These are phyloP conservation scores for Neodiprion virginianus DNA, from an alignment of 1,140 invertebrate genomes.

Conservation along the genomic window DNA sequence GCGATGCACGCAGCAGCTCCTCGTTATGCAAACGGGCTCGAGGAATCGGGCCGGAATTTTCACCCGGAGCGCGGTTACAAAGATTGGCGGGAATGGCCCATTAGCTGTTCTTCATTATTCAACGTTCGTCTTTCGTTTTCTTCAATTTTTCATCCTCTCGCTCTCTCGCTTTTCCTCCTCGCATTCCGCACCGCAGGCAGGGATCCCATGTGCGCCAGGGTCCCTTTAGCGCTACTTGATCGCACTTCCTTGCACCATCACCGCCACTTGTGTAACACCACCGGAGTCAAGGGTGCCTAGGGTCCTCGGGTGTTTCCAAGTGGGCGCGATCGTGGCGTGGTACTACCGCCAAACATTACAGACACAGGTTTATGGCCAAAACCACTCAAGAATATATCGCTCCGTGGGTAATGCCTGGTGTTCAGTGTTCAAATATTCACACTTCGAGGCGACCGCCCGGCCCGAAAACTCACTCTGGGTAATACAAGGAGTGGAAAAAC, in stretches of 20 bases:
- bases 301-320: neutral
- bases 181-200: no score
- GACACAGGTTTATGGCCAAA: slow-evolving; percentile 55
- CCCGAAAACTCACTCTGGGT: no score
- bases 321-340: slow-evolving; percentile 13
- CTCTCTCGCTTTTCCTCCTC: no score
- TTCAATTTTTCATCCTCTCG: no score
- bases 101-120: neutral
- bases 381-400: slow-evolving; percentile 57
- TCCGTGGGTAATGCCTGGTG: slow-evolving; percentile 28
- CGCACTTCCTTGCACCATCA: neutral
- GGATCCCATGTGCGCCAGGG: neutral
- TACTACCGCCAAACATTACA: slow-evolving; percentile 26
- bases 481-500: no score
- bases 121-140: neutral
- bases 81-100: no score
- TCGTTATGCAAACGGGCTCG: neutral
- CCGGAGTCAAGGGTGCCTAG: neutral
- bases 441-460: no score
- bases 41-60: no score
- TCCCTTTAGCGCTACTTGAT: neutral
- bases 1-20: neutral
- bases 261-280: neutral
- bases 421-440: slow-evolving; percentile 24
- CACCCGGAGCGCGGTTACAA: no score